Percentiles rank a stretch among this genome's conserved stretches.
phyloP scores from a whole-genome alignment of 2,888 invertebrate genomes.

The Clitarchus hookeri region DNA sequence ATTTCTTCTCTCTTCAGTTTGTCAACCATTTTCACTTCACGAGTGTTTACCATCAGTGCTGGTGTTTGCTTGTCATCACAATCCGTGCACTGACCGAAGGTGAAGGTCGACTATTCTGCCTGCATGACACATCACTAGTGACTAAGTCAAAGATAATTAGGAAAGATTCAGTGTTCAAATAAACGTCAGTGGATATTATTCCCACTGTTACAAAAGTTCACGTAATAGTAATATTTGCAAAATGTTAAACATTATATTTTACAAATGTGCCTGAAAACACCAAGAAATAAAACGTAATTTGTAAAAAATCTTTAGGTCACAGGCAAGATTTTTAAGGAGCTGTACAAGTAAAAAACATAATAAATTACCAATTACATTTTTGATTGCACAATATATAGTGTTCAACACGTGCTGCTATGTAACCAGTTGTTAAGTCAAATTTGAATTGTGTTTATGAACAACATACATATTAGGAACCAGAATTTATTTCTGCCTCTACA shows the following conservation, averaged over 20 bases:
- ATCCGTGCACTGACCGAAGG: background rate
- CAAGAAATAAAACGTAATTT: background rate
- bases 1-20: constrained; percentile 6
- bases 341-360: background rate
- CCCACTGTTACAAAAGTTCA: background rate
- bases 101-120: background rate
- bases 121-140: constrained; percentile 1
- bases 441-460: background rate
- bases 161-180: constrained; percentile 12
- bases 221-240: background rate
- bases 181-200: background rate
- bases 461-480: background rate
- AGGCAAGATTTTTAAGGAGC: background rate
- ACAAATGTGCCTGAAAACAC: background rate
- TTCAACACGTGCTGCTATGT: background rate
- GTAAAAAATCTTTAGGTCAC: background rate
- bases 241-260: background rate
- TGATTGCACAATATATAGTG: background rate
- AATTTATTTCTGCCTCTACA: constrained; percentile 4
- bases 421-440: background rate
- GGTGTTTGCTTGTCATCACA: background rate
- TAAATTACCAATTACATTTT: background rate
- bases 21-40: constrained; percentile 7
- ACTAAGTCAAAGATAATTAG: constrained; percentile 24
- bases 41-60: background rate